Conservation (phyloP, 2,888 invertebrate genomes). For the Sarcophaga caerulescens region DNA sequence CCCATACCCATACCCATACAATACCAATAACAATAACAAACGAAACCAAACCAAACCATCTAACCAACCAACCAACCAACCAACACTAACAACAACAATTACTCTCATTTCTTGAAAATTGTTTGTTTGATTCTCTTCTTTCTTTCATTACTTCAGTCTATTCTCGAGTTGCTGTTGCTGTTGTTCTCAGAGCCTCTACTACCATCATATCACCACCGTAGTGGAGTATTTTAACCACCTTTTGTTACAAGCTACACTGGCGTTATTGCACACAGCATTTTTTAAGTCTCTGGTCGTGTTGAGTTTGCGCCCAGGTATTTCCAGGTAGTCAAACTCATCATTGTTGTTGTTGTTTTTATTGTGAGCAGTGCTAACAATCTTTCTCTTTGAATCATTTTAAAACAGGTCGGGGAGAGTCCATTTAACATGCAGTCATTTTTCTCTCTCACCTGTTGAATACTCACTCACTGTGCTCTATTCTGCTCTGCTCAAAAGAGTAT, state of each 20-base stretch:
- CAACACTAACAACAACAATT: background rate
- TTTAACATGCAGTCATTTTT: background rate
- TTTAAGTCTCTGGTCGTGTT: conserved; percentile 24
- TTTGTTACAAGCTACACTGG: conserved; percentile 10
- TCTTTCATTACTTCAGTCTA: background rate
- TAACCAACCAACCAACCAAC: too few species aligned
- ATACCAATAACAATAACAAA: background rate
- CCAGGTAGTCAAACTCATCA: conserved; percentile 47
- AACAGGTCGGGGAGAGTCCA: conserved; percentile 59
- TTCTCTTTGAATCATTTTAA: conserved; percentile 30
- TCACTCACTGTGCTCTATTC: too few species aligned
- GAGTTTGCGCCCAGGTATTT: conserved; percentile 65
- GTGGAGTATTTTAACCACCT: conserved; percentile 53
- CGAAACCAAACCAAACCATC: conserved; percentile 2
- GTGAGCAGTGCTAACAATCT: conserved; percentile 27
- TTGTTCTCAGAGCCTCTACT: conserved; percentile 27
- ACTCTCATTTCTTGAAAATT: conserved; percentile 35
- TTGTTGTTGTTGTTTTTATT: background rate
- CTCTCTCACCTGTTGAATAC: conserved; percentile 56
- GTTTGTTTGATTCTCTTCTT: conserved; percentile 52
- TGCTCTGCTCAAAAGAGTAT: background rate
- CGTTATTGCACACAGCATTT: conserved; percentile 11
- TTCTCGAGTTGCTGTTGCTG: background rate
- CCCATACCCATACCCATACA: too few species aligned
- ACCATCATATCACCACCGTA: background rate